phyloP scores from a whole-genome alignment of 1,140 invertebrate species.

The Cryptotermes secundus region DNA sequence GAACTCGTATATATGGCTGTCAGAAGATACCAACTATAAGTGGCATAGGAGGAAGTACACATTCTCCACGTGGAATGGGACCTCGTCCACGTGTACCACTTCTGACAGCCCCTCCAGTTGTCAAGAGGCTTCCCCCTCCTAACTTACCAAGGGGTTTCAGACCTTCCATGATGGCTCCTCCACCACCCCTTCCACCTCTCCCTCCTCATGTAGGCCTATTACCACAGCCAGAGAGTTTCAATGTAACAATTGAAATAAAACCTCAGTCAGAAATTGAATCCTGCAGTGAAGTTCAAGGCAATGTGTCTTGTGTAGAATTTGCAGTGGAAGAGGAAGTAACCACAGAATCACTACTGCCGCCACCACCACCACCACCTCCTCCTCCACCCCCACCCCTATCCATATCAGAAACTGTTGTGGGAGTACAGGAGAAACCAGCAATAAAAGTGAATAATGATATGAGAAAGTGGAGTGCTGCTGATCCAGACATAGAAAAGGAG shows the following conservation, averaged over 20 bases:
- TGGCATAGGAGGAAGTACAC: constrained; percentile 27
- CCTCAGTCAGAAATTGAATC: background rate
- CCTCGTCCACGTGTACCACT: background rate
- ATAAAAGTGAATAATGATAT: background rate
- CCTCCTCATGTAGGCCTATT: background rate
- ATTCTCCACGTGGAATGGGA: constrained; percentile 11
- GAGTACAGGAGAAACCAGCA: background rate
- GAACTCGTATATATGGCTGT: constrained; percentile 17
- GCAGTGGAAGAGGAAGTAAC: background rate
- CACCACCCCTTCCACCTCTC: constrained; percentile 29
- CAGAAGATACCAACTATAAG: constrained; percentile 30
- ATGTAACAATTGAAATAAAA: background rate
- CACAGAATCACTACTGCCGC: background rate
- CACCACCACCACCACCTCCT: background rate
- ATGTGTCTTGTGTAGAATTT: background rate
- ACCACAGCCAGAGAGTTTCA: constrained; percentile 3
- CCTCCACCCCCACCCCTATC: background rate
- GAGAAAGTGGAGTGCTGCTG: background rate
- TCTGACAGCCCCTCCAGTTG: background rate
- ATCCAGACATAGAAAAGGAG: background rate
- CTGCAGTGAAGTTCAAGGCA: background rate
- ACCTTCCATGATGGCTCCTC: constrained; percentile 22
- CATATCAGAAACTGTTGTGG: background rate
- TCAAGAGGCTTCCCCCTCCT: constrained; percentile 20
- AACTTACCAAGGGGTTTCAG: constrained; percentile 5